Evolutionary conservation across 92 coral and sea anemone species (phyloP).

Genomic region (Galaxea fascicularis): DNA sequence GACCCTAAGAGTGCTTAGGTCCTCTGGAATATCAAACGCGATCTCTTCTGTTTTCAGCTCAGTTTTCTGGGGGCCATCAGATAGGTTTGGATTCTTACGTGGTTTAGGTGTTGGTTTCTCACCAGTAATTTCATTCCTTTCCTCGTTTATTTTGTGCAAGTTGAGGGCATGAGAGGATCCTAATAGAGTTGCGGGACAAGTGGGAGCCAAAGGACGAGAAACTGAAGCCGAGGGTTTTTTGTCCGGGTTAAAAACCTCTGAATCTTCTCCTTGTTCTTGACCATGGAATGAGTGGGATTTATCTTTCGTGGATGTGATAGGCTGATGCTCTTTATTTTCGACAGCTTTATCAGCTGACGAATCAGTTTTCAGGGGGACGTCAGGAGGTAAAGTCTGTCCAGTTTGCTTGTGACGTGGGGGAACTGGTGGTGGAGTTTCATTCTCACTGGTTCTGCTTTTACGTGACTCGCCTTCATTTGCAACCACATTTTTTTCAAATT

Average conservation of each 20-base stretch:
- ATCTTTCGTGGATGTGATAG: conserved; percentile 5
- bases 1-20: conserved; percentile 49
- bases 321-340: not conserved
- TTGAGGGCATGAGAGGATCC: not conserved
- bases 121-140: not conserved
- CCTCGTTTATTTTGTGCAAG: too few relatives aligned
- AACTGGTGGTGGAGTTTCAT: conserved; percentile 2
- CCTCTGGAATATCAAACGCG: conserved; percentile 53
- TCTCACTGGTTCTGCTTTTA: not conserved
- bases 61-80: not conserved
- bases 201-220: not conserved
- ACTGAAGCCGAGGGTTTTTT: not conserved
- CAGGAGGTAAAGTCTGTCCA: not conserved
- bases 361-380: not conserved
- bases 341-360: not conserved
- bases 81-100: not conserved
- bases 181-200: not conserved
- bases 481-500: not conserved
- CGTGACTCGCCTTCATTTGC: not conserved
- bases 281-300: conserved; percentile 10
- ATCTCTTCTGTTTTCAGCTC: not conserved
- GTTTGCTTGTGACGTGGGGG: conserved; percentile 8
- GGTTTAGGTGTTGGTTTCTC: not conserved
- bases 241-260: not conserved
- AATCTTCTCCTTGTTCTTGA: not conserved